Conservation (phyloP, 2,113 vertebrate species). For the Pygoscelis antarcticus region DNA sequence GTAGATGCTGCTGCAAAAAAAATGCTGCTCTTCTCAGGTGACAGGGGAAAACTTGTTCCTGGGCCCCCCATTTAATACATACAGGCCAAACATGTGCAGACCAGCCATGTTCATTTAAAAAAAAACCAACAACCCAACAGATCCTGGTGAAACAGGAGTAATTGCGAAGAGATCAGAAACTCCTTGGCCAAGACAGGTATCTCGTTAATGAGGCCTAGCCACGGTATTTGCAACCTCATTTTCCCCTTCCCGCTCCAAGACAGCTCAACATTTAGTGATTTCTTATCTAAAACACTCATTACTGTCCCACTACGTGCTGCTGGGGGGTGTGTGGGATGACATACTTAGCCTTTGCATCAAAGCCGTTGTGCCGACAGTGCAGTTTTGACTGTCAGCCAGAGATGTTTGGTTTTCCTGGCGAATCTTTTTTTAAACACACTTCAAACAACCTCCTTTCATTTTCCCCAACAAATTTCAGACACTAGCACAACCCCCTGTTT, state of each 20-base stretch:
- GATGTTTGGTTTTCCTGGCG: background rate
- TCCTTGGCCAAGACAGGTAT: background rate
- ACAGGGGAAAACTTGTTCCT: background rate
- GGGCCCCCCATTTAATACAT: background rate
- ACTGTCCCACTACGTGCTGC: background rate
- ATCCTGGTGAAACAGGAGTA: background rate
- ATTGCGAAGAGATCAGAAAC: background rate
- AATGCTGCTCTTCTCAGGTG: background rate
- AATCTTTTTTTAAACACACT: slow-evolving; percentile 35
- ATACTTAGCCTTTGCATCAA: slow-evolving; percentile 24
- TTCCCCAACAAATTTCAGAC: background rate
- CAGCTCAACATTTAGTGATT: background rate
- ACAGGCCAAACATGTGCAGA: background rate
- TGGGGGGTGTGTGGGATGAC: background rate
- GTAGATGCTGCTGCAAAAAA: background rate
- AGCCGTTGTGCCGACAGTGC: slow-evolving; percentile 31
- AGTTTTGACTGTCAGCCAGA: slow-evolving; percentile 28
- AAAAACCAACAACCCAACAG: background rate
- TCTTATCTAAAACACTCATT: background rate
- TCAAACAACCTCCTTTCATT: slow-evolving; percentile 2
- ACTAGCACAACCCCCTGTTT: background rate
- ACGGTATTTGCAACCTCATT: background rate
- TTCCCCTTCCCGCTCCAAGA: background rate
- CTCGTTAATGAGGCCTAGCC: background rate
- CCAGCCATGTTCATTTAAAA: background rate